Conservation (phyloP, 1,140 invertebrate species). For the Trichonephila clavipes region DNA sequence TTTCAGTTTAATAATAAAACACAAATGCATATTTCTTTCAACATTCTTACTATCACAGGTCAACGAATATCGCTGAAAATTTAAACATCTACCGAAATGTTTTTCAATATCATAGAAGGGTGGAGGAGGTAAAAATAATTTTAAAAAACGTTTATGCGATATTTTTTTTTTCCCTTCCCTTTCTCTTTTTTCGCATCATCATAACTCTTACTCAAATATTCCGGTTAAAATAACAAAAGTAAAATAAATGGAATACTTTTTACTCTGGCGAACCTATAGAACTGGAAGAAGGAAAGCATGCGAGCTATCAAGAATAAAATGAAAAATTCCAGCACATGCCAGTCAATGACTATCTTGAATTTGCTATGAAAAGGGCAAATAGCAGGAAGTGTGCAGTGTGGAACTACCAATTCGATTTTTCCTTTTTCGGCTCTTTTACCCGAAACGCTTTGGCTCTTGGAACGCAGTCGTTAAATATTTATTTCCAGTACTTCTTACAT, state of each 20-base stretch:
- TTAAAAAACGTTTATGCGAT: neutral
- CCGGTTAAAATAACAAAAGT: slow-evolving; percentile 43
- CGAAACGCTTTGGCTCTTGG: slow-evolving; percentile 33
- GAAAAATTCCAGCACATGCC: slow-evolving; percentile 38
- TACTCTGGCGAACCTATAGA: neutral
- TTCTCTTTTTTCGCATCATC: neutral
- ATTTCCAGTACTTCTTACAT: slow-evolving; percentile 49
- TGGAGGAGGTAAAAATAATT: neutral
- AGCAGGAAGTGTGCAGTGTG: slow-evolving; percentile 6
- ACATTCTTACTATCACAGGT: neutral
- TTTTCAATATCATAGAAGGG: neutral
- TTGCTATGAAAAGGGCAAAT: slow-evolving; percentile 61
- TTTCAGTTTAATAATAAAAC: too few species aligned
- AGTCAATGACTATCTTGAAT: slow-evolving; percentile 38
- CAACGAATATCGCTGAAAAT: neutral
- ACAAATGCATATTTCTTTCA: too few species aligned
- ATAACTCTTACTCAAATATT: slow-evolving; percentile 52
- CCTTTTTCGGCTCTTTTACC: slow-evolving; percentile 49
- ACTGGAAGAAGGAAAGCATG: neutral
- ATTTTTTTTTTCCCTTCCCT: neutral
- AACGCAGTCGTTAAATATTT: slow-evolving; percentile 61
- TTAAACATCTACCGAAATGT: neutral
- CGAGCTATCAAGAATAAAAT: slow-evolving; percentile 24
- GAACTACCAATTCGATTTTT: slow-evolving; percentile 58
- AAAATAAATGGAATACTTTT: slow-evolving; percentile 26